Conservation (phyloP, 2,888 invertebrate species). For the Trichopria drosophilae region DNA sequence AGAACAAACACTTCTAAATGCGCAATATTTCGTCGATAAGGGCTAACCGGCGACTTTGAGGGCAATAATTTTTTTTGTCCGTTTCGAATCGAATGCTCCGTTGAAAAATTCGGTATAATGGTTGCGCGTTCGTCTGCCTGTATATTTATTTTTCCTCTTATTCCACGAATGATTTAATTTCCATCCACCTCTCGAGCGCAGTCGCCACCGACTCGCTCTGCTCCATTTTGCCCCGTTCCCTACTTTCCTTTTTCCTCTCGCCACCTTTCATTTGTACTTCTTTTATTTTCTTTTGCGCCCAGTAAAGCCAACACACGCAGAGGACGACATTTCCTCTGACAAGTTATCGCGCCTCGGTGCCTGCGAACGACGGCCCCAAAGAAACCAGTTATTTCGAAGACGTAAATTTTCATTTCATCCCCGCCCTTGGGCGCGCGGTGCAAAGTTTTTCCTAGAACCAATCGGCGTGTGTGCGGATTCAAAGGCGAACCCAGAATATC, state of each 20-base stretch:
- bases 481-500: too few species aligned
- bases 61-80: too few species aligned
- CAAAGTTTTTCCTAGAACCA: too few species aligned
- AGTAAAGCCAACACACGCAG: slow-evolving; percentile 1
- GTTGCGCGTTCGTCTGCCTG: too few species aligned
- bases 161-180: too few species aligned
- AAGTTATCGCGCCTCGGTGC: slow-evolving; percentile 31
- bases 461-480: too few species aligned
- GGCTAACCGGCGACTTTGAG: too few species aligned
- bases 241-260: slow-evolving; percentile 1
- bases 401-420: slow-evolving; percentile 31
- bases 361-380: slow-evolving; percentile 32
- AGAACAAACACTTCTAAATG: too few species aligned
- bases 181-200: slow-evolving; percentile 12
- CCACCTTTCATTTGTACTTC: slow-evolving; percentile 7
- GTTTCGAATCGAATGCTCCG: too few species aligned
- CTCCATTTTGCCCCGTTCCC: slow-evolving; percentile 3
- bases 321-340: slow-evolving; percentile 33
- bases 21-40: too few species aligned
- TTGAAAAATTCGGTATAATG: too few species aligned
- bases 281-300: slow-evolving; percentile 13
- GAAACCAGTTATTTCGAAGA: slow-evolving; percentile 32
- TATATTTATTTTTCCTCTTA: too few species aligned
- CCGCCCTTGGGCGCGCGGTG: slow-evolving; percentile 23
- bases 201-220: slow-evolving; percentile 6